Evolutionary conservation across 2,797 vertebrate genomes (phyloP).

Genomic region (Buphagus erythrorhynchus): DNA sequence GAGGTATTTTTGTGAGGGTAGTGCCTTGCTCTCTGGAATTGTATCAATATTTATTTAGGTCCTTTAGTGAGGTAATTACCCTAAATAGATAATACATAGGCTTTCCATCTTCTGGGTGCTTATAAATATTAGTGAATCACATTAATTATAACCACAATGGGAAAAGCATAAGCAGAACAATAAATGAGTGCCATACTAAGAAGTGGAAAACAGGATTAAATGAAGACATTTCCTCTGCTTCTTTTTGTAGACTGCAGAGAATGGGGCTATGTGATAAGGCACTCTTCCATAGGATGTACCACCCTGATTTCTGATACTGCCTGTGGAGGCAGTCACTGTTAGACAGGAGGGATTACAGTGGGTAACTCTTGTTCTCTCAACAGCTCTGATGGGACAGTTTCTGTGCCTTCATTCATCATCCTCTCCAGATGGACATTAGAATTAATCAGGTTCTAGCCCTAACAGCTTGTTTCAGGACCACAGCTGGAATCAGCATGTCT

Average conservation of each 20-base stretch:
- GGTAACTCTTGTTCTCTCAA: neutral
- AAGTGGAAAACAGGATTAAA: neutral
- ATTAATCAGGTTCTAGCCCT: neutral
- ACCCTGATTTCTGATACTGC: neutral
- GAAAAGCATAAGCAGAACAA: neutral
- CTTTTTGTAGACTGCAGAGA: neutral
- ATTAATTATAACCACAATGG: neutral
- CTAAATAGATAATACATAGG: neutral
- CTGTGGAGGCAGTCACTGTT: neutral
- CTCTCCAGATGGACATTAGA: neutral
- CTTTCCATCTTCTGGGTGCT: neutral
- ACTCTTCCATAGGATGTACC: neutral
- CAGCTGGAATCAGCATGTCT: conserved; percentile 56
- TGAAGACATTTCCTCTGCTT: neutral
- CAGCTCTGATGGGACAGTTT: neutral
- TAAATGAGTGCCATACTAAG: neutral
- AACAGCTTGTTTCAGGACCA: conserved; percentile 32
- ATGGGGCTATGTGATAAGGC: neutral
- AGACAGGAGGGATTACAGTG: neutral
- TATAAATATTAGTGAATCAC: neutral
- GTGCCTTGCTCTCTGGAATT: neutral
- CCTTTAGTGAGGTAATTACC: neutral
- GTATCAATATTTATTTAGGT: neutral
- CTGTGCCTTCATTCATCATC: neutral
- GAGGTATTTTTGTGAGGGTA: neutral